phyloP scores from a whole-genome alignment of 1,140 invertebrate genomes.

The Grapholita molesta region DNA sequence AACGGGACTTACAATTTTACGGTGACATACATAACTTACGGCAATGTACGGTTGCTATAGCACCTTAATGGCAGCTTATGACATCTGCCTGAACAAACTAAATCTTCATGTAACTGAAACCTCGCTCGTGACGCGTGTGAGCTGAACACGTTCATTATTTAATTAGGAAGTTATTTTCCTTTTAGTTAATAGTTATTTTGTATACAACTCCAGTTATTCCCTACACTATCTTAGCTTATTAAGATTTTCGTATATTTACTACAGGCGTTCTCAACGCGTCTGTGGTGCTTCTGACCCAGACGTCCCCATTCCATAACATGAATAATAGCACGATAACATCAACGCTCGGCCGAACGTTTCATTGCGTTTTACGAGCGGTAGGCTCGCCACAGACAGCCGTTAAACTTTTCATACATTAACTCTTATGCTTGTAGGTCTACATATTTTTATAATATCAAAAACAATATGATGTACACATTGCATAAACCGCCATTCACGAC shows the following conservation, averaged over 20 bases:
- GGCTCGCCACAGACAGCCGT: conserved; percentile 24
- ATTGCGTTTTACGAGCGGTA: conserved; percentile 39
- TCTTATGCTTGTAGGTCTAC: background rate
- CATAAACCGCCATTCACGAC: background rate
- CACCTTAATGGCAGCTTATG: too few relatives aligned
- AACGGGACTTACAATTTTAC: too few relatives aligned
- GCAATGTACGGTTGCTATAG: too few relatives aligned
- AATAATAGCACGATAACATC: conserved; percentile 45
- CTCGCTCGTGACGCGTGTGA: too few relatives aligned
- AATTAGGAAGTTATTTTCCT: too few relatives aligned
- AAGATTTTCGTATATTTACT: background rate
- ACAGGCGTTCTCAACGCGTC: background rate
- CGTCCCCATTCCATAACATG: conserved; percentile 49
- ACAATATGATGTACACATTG: background rate
- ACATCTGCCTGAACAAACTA: too few relatives aligned
- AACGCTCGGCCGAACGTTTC: conserved; percentile 33
- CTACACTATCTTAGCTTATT: background rate
- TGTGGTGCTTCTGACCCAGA: conserved; percentile 27
- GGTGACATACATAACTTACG: too few relatives aligned
- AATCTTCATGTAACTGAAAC: too few relatives aligned
- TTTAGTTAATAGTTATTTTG: too few relatives aligned
- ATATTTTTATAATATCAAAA: background rate
- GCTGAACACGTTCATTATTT: too few relatives aligned
- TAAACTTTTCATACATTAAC: background rate
- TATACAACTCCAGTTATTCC: too few relatives aligned